Evolutionary conservation across 2,113 vertebrate species (phyloP).

Genomic region (Misgurnus mizolepis): DNA sequence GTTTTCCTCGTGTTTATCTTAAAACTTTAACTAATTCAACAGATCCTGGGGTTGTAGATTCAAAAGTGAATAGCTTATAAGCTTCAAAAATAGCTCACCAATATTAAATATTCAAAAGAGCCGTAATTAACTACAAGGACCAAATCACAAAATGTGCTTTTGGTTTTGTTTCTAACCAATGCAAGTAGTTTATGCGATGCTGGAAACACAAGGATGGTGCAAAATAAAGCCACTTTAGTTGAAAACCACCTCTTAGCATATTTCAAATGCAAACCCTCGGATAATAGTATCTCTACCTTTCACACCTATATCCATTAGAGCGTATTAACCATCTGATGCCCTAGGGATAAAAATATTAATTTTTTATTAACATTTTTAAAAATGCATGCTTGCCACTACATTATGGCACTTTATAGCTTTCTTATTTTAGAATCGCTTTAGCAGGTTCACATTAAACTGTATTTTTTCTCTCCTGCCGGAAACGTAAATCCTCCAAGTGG

Average conservation of each 20-base stretch:
- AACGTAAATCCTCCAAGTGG: slow-evolving; percentile 50
- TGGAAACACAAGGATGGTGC: background rate
- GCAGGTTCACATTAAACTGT: slow-evolving; percentile 3
- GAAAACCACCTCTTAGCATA: slow-evolving; percentile 10
- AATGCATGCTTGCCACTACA: slow-evolving; percentile 10
- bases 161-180: slow-evolving; percentile 8
- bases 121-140: background rate
- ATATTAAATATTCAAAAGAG: slow-evolving; percentile 32
- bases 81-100: background rate
- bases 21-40: background rate
- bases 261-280: slow-evolving; percentile 29
- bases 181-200: background rate
- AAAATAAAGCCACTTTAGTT: background rate
- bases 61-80: background rate
- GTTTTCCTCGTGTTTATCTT: background rate
- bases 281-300: slow-evolving; percentile 17
- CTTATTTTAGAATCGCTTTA: slow-evolving; percentile 4
- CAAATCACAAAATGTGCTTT: background rate
- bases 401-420: slow-evolving; percentile 2
- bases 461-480: slow-evolving; percentile 6
- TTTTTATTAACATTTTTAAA: background rate
- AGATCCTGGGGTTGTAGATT: background rate
- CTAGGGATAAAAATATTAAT: background rate
- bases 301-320: slow-evolving; percentile 5
- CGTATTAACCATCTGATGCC: background rate